Conservation (phyloP, 2,113 vertebrate species). For the Sinosuthora webbiana region DNA sequence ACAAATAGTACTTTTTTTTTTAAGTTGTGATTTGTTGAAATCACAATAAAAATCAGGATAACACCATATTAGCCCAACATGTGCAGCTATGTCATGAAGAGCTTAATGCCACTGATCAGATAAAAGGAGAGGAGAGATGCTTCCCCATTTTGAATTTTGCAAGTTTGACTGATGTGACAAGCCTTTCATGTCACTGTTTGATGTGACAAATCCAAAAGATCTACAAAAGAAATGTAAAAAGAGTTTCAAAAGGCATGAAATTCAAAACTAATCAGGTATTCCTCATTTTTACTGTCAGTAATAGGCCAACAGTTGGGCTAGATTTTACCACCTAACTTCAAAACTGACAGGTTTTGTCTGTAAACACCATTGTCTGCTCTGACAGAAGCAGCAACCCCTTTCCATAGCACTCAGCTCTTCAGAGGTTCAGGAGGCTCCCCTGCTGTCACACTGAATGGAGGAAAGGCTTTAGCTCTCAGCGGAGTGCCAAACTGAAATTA, state of each 20-base stretch:
- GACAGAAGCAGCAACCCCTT: background rate
- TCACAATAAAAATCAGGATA: background rate
- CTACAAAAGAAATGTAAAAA: background rate
- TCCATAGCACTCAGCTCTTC: background rate
- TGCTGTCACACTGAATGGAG: background rate
- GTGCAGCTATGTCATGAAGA: background rate
- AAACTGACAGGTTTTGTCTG: background rate
- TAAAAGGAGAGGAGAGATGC: conserved; percentile 16
- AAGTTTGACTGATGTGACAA: background rate
- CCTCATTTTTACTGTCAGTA: background rate
- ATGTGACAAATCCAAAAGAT: background rate
- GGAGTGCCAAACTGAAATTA: background rate
- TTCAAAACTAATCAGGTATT: background rate
- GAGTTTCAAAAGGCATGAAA: background rate
- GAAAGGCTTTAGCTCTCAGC: background rate
- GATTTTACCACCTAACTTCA: background rate
- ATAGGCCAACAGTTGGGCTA: background rate
- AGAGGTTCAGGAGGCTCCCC: background rate
- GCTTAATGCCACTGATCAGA: background rate
- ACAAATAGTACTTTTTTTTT: background rate
- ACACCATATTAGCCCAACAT: background rate
- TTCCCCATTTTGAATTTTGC: background rate
- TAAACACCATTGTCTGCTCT: background rate
- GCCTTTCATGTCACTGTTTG: background rate
- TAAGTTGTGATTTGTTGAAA: background rate